phyloP scores from a whole-genome alignment of 1,140 invertebrate species.

The Ptiloglossa arizonensis region DNA sequence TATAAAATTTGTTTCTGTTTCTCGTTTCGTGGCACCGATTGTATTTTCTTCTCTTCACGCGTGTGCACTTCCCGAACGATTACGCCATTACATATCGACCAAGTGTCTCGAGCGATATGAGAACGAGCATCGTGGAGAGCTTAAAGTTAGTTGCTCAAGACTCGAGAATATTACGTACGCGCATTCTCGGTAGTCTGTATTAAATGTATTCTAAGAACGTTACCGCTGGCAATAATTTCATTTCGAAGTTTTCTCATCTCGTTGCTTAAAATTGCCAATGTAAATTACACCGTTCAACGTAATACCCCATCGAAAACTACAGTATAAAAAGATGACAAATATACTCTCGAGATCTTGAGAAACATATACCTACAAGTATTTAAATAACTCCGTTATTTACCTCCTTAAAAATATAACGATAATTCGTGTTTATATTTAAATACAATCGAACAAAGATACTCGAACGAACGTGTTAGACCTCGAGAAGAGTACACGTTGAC shows the following conservation, averaged over 20 bases:
- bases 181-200: constrained; percentile 32
- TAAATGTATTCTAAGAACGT: constrained; percentile 37
- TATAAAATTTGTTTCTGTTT: background rate
- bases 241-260: constrained; percentile 1
- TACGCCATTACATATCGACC: constrained; percentile 31
- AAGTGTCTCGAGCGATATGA: constrained; percentile 48
- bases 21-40: background rate
- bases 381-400: no score
- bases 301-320: no score
- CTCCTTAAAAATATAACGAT: no score
- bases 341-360: no score
- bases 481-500: no score
- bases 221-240: constrained; percentile 27
- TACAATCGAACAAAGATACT: no score
- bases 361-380: no score
- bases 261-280: background rate
- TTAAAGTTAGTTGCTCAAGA: constrained; percentile 70
- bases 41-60: background rate
- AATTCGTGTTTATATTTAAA: no score
- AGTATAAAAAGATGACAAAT: no score
- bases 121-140: constrained; percentile 33
- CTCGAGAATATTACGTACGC: constrained; percentile 70
- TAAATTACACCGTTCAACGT: background rate
- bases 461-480: no score
- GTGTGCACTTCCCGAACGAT: constrained; percentile 21